These are phyloP conservation scores for Catalaphyllia jardinei DNA, from an alignment of 64 coral and sea anemone species.

Conservation along the genomic window DNA sequence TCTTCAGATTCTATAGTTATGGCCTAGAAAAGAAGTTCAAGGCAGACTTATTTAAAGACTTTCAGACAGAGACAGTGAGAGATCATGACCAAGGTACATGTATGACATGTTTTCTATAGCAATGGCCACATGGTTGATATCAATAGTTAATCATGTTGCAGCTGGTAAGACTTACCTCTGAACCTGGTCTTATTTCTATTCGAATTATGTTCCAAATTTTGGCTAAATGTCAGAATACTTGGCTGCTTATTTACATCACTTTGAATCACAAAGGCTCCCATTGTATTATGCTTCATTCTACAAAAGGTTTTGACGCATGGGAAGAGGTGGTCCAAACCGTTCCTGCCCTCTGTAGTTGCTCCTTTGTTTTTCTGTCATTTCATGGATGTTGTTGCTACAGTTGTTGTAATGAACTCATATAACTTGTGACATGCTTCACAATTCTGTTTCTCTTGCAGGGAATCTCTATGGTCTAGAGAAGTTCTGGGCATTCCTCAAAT, in stretches of 20 bases:
- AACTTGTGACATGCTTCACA: neutral
- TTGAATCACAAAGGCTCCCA: neutral
- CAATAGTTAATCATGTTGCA: neutral
- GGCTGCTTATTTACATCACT: neutral
- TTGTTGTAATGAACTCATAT: too few relatives aligned
- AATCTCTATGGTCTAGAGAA: slow-evolving; percentile 99
- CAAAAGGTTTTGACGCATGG: too few relatives aligned
- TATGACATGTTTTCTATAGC: neutral
- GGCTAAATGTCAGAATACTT: neutral
- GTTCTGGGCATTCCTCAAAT: slow-evolving; percentile 99
- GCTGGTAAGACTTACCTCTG: neutral
- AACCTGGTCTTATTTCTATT: neutral
- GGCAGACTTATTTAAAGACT: slow-evolving; percentile 91
- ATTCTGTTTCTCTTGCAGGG: slow-evolving; percentile 40
- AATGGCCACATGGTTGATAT: neutral
- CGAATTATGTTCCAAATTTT: neutral
- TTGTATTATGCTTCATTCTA: neutral
- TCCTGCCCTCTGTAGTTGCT: too few relatives aligned
- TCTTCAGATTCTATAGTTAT: slow-evolving; percentile 97
- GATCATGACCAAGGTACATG: slow-evolving; percentile 81
- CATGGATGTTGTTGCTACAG: too few relatives aligned
- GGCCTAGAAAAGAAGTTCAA: slow-evolving; percentile 94
- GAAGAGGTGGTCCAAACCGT: too few relatives aligned
- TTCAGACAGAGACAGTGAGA: slow-evolving; percentile 83
- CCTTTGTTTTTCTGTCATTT: too few relatives aligned